Evolutionary conservation across 2,888 invertebrate genomes (phyloP), one percentile per base, ranked within the genome.

Genomic region (Hirtodrosophila confusa): DNA sequence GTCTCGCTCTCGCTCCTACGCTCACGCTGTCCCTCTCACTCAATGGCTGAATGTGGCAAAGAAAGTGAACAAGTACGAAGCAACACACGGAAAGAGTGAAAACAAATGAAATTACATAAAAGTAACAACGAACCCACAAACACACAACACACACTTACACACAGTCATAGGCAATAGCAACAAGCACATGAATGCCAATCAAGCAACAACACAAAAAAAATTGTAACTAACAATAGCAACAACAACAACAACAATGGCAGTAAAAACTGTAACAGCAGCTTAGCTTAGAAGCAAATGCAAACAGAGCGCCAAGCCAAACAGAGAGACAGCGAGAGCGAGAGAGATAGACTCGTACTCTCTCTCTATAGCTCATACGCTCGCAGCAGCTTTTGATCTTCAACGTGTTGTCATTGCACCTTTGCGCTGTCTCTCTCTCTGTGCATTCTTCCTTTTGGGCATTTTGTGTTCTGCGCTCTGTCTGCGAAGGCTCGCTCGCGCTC

Each of bases 51-150:
- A 39, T 64, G 64, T 17, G 62, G 60, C 63, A 85, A 80, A 80
- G 85, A 85, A 85, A 80, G 80, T 85, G 79, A 82, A 82, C 73
- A 66, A 66, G 70, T 60, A 65, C 65, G 37, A 54, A 61, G 51
- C 35, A 33, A 63, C 47, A 70, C 37, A 44, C 63, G 57, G 62
- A 67, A 75, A 78, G 72, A 75, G 71, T 68, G 64, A 83, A 80
- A 77, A 75, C 69, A 82, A 82, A 82, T 69, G 69, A 75, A 87
- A 80, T 89, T 89, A 88, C 78, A 89, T 88, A 89, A 89, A 88
- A 86, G 77, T 82, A 86, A 89, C 88, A 88, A 87, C 88, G 88
- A 88, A 88, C 88, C 78, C 70, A 47, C 60, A 57, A 61, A 49
- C 51, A 47, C 63, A 54, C 54, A 55, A 69, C 49, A 57, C 49